These are phyloP conservation scores for human DNA, from an alignment of 2,113 vertebrate species.

Conservation along the genomic window GRCh38 chr6:94100501-94101000, in stretches of 20 bases:
- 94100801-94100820: background rate
- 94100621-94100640: background rate
- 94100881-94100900: background rate
- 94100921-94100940: background rate
- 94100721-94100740: background rate
- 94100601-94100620: conserved; percentile 3
- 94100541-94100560: background rate
- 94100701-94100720: background rate
- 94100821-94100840: background rate
- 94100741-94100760: background rate
- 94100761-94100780: background rate
- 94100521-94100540: background rate
- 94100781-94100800: background rate
- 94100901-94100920: background rate
- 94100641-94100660: background rate
- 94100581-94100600: background rate
- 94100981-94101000: background rate
- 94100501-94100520: background rate
- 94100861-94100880: background rate
- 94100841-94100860: background rate
- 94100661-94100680: background rate
- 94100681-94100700: background rate
- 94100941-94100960: fast-evolving
- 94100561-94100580: background rate
- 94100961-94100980: background rate